These are phyloP conservation scores for Catocala fraxini DNA, from an alignment of 2,888 invertebrate species.

Conservation along the genomic window DNA sequence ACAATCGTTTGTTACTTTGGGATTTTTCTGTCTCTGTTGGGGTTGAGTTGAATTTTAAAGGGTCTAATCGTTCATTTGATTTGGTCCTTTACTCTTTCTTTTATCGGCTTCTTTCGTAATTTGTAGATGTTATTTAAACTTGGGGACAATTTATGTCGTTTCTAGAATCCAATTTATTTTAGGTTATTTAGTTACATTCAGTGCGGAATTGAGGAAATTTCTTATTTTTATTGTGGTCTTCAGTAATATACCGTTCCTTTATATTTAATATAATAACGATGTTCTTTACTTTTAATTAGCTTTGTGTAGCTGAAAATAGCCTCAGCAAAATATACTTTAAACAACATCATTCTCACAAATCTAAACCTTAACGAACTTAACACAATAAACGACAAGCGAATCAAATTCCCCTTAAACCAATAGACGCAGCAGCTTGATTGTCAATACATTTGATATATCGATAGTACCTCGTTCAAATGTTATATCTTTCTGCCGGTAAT, in stretches of 20 bases:
- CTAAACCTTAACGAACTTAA: too few species aligned
- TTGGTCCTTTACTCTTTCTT: constrained; percentile 39
- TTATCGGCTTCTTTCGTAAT: constrained; percentile 37
- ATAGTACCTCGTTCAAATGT: constrained; percentile 51
- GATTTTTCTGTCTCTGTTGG: constrained; percentile 29
- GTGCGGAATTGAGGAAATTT: constrained; percentile 10
- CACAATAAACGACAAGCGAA: not conserved
- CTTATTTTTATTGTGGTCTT: constrained; percentile 14
- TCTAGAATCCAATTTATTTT: constrained; percentile 39
- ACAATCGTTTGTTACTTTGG: constrained; percentile 31
- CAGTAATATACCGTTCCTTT: constrained; percentile 4
- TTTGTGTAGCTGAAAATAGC: too few species aligned
- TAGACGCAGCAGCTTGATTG: constrained; percentile 33
- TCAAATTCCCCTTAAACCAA: constrained; percentile 27
- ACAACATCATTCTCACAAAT: too few species aligned
- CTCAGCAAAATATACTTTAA: too few species aligned
- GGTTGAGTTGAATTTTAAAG: constrained; percentile 44
- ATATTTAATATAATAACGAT: not conserved
- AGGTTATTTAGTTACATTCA: constrained; percentile 35
- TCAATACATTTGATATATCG: constrained; percentile 60
- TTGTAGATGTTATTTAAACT: constrained; percentile 41
- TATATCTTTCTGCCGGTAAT: constrained; percentile 54
- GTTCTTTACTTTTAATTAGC: too few species aligned
- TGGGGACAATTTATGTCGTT: constrained; percentile 41
- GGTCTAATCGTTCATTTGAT: constrained; percentile 50